Percentiles rank a stretch among this genome's conserved stretches.
Evolutionary conservation across 2,888 invertebrate genomes (phyloP).

Genomic region (Drosophila infuscata): DNA sequence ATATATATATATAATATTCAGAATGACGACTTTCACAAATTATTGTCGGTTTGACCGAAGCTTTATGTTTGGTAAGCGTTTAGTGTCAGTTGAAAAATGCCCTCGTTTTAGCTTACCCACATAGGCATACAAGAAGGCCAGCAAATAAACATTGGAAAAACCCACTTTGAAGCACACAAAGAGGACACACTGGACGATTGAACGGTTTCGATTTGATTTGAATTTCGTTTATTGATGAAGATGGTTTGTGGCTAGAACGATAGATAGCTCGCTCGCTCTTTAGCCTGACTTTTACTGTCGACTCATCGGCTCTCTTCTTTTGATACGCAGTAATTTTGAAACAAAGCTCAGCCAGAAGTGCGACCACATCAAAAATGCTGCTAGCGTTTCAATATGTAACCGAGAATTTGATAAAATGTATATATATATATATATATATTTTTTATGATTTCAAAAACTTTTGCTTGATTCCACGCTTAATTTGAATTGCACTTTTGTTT

Average conservation of each 20-base stretch:
- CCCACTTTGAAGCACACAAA: constrained; percentile 32
- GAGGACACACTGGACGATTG: constrained; percentile 13
- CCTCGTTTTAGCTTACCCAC: constrained; percentile 41
- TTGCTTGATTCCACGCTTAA: constrained; percentile 31
- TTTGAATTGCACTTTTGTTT: constrained; percentile 29
- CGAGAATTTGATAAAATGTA: background rate
- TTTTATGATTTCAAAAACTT: background rate
- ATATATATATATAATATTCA: background rate
- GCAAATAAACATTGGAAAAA: constrained; percentile 40
- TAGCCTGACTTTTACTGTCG: constrained; percentile 33
- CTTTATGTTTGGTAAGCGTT: background rate
- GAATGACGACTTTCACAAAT: background rate
- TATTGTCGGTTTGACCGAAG: background rate
- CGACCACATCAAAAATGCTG: constrained; percentile 58
- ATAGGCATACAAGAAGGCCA: constrained; percentile 42
- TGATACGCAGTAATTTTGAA: constrained; percentile 52
- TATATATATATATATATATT: background rate
- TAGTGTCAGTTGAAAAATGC: background rate
- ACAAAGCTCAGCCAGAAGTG: constrained; percentile 45
- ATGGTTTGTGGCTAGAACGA: constrained; percentile 34
- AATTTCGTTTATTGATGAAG: background rate
- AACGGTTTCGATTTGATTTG: background rate
- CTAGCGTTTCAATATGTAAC: background rate
- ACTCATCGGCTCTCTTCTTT: constrained; percentile 52
- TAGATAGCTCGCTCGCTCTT: constrained; percentile 43